phyloP scores from a whole-genome alignment of 2,888 invertebrate species.

The Chrysomela aeneicollis region DNA sequence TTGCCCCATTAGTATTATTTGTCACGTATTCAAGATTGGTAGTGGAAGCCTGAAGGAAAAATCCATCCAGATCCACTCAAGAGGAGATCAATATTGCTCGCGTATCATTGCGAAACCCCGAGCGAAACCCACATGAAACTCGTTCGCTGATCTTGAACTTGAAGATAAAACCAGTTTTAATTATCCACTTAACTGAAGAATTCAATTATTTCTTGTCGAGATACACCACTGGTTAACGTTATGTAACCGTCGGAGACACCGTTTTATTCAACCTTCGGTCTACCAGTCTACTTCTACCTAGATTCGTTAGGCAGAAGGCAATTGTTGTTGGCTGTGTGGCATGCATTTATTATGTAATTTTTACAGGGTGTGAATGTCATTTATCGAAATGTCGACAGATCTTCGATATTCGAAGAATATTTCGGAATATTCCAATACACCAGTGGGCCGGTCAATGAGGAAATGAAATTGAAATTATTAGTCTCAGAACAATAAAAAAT shows the following conservation, averaged over 20 bases:
- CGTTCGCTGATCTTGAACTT: neutral
- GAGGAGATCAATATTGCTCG: no score
- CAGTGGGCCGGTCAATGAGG: no score
- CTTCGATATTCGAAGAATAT: no score
- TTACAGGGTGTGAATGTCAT: neutral
- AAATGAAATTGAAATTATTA: no score
- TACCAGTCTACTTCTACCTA: conserved; percentile 8
- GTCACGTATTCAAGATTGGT: no score
- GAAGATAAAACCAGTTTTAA: neutral
- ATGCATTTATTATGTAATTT: conserved; percentile 9
- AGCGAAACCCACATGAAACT: neutral
- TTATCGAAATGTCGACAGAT: no score
- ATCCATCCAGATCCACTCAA: no score
- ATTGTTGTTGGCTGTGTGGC: conserved; percentile 18
- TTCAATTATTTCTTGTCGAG: conserved; percentile 1
- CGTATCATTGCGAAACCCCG: neutral
- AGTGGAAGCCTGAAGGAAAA: no score
- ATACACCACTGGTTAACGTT: conserved; percentile 19
- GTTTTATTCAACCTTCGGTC: conserved; percentile 19
- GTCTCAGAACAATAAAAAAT: no score
- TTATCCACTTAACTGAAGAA: neutral
- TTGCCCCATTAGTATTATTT: no score
- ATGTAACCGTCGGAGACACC: conserved; percentile 14
- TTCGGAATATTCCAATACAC: no score
- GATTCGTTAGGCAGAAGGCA: conserved; percentile 18